A percentile compares a stretch with the other conserved stretches of the same genome.
phyloP scores from a whole-genome alignment of 92 coral and sea anemone species.

The Umimayanthus chanpuru region DNA sequence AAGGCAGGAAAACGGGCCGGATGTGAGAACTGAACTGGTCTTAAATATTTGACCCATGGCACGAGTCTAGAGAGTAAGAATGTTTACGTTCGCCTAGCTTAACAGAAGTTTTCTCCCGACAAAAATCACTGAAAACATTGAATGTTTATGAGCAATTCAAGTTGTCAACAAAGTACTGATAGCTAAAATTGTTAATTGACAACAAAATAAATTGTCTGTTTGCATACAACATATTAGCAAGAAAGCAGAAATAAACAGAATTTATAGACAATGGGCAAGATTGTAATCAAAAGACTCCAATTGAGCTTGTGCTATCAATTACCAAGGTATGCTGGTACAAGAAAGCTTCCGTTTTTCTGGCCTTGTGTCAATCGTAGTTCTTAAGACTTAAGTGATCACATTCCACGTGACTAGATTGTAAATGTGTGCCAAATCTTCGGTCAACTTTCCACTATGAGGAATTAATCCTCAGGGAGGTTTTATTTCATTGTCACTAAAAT shows the following conservation, averaged over 20 bases:
- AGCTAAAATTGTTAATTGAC: neutral
- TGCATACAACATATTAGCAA: neutral
- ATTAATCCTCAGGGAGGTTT: slow-evolving; percentile 36
- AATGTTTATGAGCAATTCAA: neutral
- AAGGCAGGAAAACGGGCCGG: slow-evolving; percentile 22
- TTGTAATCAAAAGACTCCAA: slow-evolving; percentile 3
- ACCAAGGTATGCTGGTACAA: neutral
- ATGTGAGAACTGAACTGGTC: neutral
- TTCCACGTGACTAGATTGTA: slow-evolving; percentile 20
- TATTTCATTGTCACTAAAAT: slow-evolving; percentile 60
- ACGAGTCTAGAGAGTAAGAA: neutral
- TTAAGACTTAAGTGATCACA: slow-evolving; percentile 3
- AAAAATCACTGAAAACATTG: neutral
- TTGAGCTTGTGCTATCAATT: neutral
- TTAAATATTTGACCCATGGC: neutral
- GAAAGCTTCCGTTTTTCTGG: neutral
- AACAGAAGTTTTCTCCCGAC: neutral
- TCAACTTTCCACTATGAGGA: slow-evolving; percentile 15
- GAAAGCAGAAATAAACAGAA: neutral
- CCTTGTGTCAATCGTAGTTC: slow-evolving; percentile 13
- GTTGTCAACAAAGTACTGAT: neutral
- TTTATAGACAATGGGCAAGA: slow-evolving; percentile 22
- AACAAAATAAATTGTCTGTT: neutral
- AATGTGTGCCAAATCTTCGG: slow-evolving; percentile 11
- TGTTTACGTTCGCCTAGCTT: slow-evolving; percentile 12